Base-by-base conservation (phyloP, 2,113 vertebrate species). In the Anhinga anhinga region DNA sequence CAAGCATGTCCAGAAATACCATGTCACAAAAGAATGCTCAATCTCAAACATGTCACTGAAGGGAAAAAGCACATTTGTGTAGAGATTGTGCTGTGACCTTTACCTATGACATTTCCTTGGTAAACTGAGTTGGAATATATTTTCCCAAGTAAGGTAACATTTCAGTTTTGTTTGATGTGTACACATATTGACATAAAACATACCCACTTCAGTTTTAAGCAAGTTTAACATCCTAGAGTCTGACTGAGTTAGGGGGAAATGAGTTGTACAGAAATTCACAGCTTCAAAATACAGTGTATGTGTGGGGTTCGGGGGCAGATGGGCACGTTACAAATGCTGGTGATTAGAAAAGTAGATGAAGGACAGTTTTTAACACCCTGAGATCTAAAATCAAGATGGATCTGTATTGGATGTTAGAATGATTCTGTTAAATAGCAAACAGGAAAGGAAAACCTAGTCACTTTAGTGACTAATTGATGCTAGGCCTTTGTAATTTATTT, bases 111-210 rank as follows among this genome's bases (percentile, higher is more conserved):
- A 65, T 93, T 92, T 82, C 40, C 40, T 50, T 36, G 26, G 87
- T 90, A 96, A 96, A 94, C 30, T 91, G 93, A 96, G 92, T 61
- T 82, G 63, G 45, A 90, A 90, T 92, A 58, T 87, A 70, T 93
- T 91, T 91, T 87, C 69, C 58, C 52, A 76, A 50, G 70, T 50
- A 73, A 77, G 95, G 50, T 90, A 87, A 22, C 15, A 73, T 95
- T 95, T 93, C 70, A 30, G 20, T 58, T 89, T 82, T 87, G 69
- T 95, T 93, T 88, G 49, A 72, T 91, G 11, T 94, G 78, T 65
- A 93, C 95, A 95, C 66, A 91, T 89, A 62, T 42, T 90, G 84
- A 81, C 78, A 87, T 45, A 85, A 94, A 95, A 87, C 91, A 88
- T 3, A 79, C 3, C 38, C 34, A n/a, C 44, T 65, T 69, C 19